These are phyloP conservation scores for Dufourea novaeangliae DNA, from an alignment of 1,140 invertebrate genomes.

Conservation along the genomic window DNA sequence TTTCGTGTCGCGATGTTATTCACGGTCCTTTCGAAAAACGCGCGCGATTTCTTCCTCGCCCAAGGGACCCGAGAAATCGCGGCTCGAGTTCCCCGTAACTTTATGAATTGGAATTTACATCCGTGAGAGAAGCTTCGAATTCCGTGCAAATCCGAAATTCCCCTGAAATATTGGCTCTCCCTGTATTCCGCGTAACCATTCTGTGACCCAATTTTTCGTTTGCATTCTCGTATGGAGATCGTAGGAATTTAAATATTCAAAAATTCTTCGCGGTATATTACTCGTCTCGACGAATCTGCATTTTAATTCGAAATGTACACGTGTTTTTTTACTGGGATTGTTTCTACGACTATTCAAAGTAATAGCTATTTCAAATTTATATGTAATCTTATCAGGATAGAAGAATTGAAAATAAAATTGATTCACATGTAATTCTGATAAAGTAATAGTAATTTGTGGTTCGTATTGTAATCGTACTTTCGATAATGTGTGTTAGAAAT, in stretches of 20 bases:
- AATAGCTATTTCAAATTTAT: too few relatives aligned
- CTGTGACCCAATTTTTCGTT: slow-evolving; percentile 9
- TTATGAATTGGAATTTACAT: slow-evolving; percentile 6
- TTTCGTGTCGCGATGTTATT: too few relatives aligned
- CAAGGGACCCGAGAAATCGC: not conserved
- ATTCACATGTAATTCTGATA: too few relatives aligned
- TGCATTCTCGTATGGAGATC: slow-evolving; percentile 3
- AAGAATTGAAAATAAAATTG: too few relatives aligned
- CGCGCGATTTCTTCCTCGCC: not conserved
- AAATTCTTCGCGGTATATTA: not conserved
- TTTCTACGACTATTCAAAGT: not conserved
- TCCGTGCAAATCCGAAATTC: slow-evolving; percentile 1
- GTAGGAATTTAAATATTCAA: not conserved
- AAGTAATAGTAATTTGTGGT: too few relatives aligned
- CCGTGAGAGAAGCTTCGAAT: not conserved
- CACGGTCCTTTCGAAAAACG: not conserved
- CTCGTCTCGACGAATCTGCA: not conserved
- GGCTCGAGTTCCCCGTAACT: not conserved
- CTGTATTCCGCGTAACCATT: not conserved
- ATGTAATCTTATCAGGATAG: too few relatives aligned
- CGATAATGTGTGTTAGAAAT: too few relatives aligned
- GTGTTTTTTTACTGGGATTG: too few relatives aligned
- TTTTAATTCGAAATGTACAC: not conserved
- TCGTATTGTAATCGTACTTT: too few relatives aligned
- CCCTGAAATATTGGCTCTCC: slow-evolving; percentile 1